phyloP scores from a whole-genome alignment of 2,797 vertebrate genomes.

The Gymnocypris eckloni region DNA sequence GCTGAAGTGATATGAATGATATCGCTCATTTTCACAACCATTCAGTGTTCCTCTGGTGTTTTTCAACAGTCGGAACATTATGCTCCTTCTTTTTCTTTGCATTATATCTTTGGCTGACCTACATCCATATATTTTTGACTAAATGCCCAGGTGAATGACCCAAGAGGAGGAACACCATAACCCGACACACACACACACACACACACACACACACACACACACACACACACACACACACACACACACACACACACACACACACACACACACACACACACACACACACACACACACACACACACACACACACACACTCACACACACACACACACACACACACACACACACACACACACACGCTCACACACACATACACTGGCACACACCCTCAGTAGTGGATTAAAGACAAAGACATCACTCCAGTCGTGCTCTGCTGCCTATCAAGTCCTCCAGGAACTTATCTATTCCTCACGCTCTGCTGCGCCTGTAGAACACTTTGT shows the following conservation, averaged over 20 bases:
- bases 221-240: too few relatives aligned
- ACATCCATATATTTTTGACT: conserved; percentile 19
- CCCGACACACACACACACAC: conserved; percentile 22
- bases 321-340: too few relatives aligned
- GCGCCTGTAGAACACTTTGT: conserved; percentile 56
- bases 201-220: too few relatives aligned
- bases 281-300: too few relatives aligned
- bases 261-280: conserved; percentile 6
- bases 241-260: too few relatives aligned
- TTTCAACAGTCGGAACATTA: conserved; percentile 19
- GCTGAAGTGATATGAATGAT: not conserved
- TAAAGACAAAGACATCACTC: conserved; percentile 48
- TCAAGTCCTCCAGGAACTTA: conserved; percentile 50
- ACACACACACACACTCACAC: too few relatives aligned
- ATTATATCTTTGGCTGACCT: not conserved
- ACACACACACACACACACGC: too few relatives aligned
- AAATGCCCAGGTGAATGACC: conserved; percentile 25
- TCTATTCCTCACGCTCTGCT: conserved; percentile 42
- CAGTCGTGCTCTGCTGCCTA: conserved; percentile 25
- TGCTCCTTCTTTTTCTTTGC: not conserved
- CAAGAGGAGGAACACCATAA: conserved; percentile 37
- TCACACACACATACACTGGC: not conserved
- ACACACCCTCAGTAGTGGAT: conserved; percentile 28
- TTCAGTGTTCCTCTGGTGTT: not conserved
- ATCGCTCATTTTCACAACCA: not conserved